These are phyloP conservation scores for Gallinago jamesoni DNA, from an alignment of 2,113 vertebrate genomes.

Conservation along the genomic window DNA sequence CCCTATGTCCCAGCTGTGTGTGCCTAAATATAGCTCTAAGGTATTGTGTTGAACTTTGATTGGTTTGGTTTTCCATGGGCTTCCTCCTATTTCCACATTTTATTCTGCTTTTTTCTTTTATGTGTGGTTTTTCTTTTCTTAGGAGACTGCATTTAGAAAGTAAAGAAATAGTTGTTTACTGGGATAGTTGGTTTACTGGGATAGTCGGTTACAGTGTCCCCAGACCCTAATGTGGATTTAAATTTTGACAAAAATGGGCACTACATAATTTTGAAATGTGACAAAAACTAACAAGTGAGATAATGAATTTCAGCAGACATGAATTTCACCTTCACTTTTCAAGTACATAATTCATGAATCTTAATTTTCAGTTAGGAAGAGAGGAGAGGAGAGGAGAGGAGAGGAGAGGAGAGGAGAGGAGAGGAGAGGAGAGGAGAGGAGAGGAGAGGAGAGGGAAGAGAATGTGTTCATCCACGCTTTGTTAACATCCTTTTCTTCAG, in stretches of 20 bases:
- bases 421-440: no score
- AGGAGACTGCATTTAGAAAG: background rate
- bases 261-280: background rate
- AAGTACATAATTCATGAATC: background rate
- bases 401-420: no score
- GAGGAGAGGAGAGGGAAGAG: no score
- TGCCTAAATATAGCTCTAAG: background rate
- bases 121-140: background rate
- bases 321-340: background rate
- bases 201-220: rapidly evolving
- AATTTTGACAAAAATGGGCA: background rate
- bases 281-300: background rate
- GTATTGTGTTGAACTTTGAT: background rate
- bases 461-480: background rate
- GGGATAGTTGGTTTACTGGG: rapidly evolving
- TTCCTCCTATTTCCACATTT: background rate
- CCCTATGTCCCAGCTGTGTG: background rate
- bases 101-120: background rate
- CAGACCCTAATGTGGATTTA: background rate
- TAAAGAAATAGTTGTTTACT: background rate
- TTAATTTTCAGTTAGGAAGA: background rate
- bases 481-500: background rate
- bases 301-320: background rate
- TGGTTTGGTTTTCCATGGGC: background rate
- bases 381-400: background rate